Base-by-base conservation (phyloP, 2,797 vertebrate species). In the Sebastes elongatus region DNA sequence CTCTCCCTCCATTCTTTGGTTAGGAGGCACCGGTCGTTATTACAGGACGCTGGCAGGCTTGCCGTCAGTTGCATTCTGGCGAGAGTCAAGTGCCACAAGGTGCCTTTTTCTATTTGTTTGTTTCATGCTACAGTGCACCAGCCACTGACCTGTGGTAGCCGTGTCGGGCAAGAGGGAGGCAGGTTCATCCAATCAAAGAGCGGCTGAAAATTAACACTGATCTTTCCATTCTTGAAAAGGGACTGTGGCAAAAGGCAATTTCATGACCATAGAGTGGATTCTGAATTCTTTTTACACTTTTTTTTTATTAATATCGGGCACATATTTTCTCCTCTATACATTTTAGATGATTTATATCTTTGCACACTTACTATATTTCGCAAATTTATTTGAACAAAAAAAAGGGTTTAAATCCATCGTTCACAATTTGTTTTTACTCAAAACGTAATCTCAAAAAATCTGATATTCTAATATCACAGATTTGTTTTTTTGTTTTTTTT, bases 61-160 rank as follows among this genome's bases (percentile, higher is more conserved):
- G 95, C 89, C 78, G 68, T 84, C 93, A 94, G 96, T 96, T 92
- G 93, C 95, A 94, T 94, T 96, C 96, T 96, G 95, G 95, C 78
- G 93, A 96, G 96, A 96, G 96, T 97, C 92, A 94, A 97, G 97
- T 97, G 97, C 96, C 97, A 98, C 97, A 96, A 97, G 97, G 97
- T 97, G 97, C 96, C 96, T 97, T 97, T 98, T 98, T 98, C 98
- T 99, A 98, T 99, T 99, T 99, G 98, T 98, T 99, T 97, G 97
- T 97, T 98, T 99, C 97, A 99, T 96, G 98, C 96, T 97, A 97
- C 96, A 92, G 94, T 95, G 97, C 97, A 96, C 96, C 96, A 97
- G 95, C 96, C 97, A 96, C 96, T 99, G 98, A 99, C 97, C 98
- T 99, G 97, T 97, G 96, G 95, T 96, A 93, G 92, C 96, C 94